Conservation (phyloP, 1,140 invertebrate species). For the Drepana arcuata region DNA sequence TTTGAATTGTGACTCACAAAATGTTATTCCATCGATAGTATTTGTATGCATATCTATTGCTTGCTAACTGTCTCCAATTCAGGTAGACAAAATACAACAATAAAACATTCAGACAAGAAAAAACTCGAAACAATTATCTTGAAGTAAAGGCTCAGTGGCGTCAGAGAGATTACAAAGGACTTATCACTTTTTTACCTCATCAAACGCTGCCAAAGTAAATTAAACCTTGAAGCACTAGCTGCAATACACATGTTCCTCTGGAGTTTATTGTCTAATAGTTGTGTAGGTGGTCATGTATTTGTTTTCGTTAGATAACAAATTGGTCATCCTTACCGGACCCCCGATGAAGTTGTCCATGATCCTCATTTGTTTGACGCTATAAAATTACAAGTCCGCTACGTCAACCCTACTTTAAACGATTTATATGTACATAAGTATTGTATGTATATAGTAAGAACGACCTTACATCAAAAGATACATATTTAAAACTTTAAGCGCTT, state of each 20-base stretch:
- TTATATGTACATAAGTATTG: no score
- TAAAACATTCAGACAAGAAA: constrained; percentile 60
- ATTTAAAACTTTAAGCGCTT: no score
- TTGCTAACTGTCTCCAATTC: constrained; percentile 39
- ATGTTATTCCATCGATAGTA: constrained; percentile 25
- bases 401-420: no score
- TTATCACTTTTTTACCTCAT: constrained; percentile 51
- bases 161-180: constrained; percentile 63
- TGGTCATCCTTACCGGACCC: constrained; percentile 44
- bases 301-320: constrained; percentile 59
- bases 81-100: constrained; percentile 56
- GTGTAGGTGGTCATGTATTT: constrained; percentile 54
- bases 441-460: no score
- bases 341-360: constrained; percentile 35
- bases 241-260: no score
- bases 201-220: constrained; percentile 3
- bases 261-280: no score
- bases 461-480: no score
- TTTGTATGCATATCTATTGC: constrained; percentile 24
- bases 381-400: no score
- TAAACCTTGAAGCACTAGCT: no score
- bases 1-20: constrained; percentile 27
- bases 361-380: no score
- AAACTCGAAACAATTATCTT: constrained; percentile 58
- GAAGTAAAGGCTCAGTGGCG: constrained; percentile 53